Evolutionary conservation across 2,888 invertebrate genomes (phyloP), one percentile per base, ranked within the genome.

Genomic region (Pegoplata infirma): DNA sequence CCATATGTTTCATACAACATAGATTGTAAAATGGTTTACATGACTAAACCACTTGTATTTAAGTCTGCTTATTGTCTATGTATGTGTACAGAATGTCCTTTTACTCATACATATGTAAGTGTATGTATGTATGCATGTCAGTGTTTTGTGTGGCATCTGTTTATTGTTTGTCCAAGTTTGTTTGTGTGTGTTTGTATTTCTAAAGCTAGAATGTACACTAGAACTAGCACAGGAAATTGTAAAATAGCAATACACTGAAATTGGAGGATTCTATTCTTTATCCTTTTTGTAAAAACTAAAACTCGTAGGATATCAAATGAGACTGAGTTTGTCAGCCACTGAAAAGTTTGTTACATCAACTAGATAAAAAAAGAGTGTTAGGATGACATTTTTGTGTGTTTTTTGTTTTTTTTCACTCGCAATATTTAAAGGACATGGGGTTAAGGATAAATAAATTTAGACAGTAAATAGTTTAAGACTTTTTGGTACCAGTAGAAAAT

Each of bases 141-240:
- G n/a, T n/a, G n/a, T n/a, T n/a, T n/a, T n/a, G n/a, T n/a, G 40
- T 14, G 28, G 4, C 63, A 55, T 55, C 61, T 61, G 32, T 61
- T 44, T 32, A 55, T 44, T 46, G 10, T 21, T 23, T 44, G 36
- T 17, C 14, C 1, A n/a, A 44, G 8, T 53, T 58, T 14, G 21
- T 36, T 8, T 12, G 5, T 40, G 19, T 40, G 17, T 61, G 44
- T 46, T 2, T 36, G 14, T 40, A 25, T 6, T 25, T n/a, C n/a
- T n/a, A n/a, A n/a, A 32, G 4, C 16, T 4, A 17, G 2, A 47
- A 25, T 17, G 7, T 8, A 16, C 3, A n/a, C 17, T 14, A 51
- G 32, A 55, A 64, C 10, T 25, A 21, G n/a, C 23, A 63, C 53
- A 64, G 76, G 69, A 76, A 76, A 69, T 66, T 64, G 64, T 64